phyloP scores from a whole-genome alignment of 2,113 vertebrate genomes.

The Gobius niger region DNA sequence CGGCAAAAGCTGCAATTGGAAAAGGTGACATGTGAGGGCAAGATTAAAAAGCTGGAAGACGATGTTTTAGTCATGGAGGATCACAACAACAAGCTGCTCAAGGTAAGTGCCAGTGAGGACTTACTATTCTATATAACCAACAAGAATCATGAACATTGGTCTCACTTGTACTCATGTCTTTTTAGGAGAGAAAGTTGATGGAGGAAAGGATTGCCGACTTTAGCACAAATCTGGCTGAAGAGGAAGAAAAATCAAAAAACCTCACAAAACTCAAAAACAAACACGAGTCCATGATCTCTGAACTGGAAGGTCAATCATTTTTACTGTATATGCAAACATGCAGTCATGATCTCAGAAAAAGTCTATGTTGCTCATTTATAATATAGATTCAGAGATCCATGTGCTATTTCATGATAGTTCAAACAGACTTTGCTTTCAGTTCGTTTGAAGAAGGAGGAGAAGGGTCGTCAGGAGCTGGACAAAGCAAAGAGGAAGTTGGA shows the following conservation, averaged over 20 bases:
- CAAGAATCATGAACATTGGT: background rate
- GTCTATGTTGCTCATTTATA: background rate
- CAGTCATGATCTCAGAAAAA: background rate
- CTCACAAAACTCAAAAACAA: constrained; percentile 96
- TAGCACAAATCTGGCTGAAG: constrained; percentile 91
- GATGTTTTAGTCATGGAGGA: constrained; percentile 92
- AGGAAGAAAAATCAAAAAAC: constrained; percentile 97
- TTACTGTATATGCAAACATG: background rate
- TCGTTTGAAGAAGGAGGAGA: constrained; percentile 94
- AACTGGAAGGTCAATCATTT: constrained; percentile 85
- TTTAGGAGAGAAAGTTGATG: constrained; percentile 89
- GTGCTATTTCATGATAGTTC: background rate
- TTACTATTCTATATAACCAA: background rate
- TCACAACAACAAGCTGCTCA: constrained; percentile 91
- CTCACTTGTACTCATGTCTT: background rate
- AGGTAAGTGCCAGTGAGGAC: constrained; percentile 66
- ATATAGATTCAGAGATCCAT: background rate
- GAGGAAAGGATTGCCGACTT: constrained; percentile 91
- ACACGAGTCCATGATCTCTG: constrained; percentile 97
- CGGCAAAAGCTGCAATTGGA: constrained; percentile 96
- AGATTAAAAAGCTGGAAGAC: constrained; percentile 96
- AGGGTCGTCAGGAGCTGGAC: constrained; percentile 90
- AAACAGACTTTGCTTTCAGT: constrained; percentile 66
- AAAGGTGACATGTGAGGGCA: constrained; percentile 90
- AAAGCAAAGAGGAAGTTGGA: constrained; percentile 93